Base-by-base conservation (phyloP, 1,140 invertebrate species). In the Helicoverpa zea region DNA sequence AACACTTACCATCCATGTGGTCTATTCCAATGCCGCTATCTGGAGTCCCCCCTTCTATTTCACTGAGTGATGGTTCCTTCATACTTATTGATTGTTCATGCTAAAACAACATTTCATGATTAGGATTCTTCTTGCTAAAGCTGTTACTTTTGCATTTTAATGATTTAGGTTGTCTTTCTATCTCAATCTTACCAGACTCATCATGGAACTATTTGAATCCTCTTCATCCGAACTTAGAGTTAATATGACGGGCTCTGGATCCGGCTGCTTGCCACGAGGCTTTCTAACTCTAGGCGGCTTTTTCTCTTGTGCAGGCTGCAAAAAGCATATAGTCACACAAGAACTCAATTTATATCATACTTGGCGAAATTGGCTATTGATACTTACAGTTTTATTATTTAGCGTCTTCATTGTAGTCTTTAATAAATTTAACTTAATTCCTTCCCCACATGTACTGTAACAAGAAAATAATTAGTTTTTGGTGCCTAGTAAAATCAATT, bases 141-240 rank as follows among this genome's bases (percentile, higher is more conserved):
- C 35, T 35, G 35, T 7, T 35, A 35, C 35, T 35, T 35, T 35
- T 5, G 35, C 35, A 7, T 43, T 43, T 9, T 18, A 9, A 58
- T 23, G 23, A 23, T 23, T 1, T 23, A 23, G 23, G 23, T 23
- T 10, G 56, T n/a, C 10, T 16, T 16, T 56, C 14, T 18, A 58
- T 58, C 16, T 14, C 7, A 14, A 16, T 16, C 16, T 83, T 89
- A 93, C 90, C 87, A 92, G 91, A 81, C 87, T 91, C 3, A 92
- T 54, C 84, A 92, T 87, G 54, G 94, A 94, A 87, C 93, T 94
- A 85, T 95, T 95, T 5, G 94, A 94, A 80, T 96, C 95, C 84
- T 96, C 96, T 84, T 97, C 96, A 83, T 97, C 96, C 79, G 96
- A 97, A 90, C 96, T 97, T 72, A 96, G 89, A 51, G 96, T 96